These are phyloP conservation scores for Ernsta delagoae DNA, from an alignment of 2,888 invertebrate genomes.

Conservation along the genomic window DNA sequence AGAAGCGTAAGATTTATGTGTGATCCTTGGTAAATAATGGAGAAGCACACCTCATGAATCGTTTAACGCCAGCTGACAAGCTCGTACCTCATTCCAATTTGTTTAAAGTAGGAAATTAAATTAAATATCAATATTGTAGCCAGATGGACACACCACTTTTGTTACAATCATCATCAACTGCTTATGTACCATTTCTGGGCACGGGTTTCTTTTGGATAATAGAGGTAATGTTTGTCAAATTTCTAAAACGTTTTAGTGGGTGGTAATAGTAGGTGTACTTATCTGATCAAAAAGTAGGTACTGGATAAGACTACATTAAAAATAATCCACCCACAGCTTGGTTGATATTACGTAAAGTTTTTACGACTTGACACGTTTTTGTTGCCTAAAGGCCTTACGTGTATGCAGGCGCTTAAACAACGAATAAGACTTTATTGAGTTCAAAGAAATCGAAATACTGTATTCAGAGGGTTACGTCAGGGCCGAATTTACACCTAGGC, in stretches of 20 bases:
- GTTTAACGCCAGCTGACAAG: not conserved
- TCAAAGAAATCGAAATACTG: conserved; percentile 20
- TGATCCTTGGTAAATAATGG: not conserved
- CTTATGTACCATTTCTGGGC: too few species aligned
- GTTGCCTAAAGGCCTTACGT: not conserved
- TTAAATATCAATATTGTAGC: not conserved
- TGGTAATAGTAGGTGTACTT: too few species aligned
- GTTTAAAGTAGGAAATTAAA: not conserved
- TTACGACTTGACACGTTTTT: not conserved
- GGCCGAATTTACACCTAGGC: conserved; percentile 28
- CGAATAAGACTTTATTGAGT: conserved; percentile 8
- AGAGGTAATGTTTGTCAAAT: not conserved
- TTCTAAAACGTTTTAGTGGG: not conserved
- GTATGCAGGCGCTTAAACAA: not conserved
- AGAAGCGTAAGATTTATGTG: not conserved
- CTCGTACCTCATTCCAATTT: not conserved
- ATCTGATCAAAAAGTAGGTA: not conserved
- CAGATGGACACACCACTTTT: too few species aligned
- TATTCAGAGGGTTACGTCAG: conserved; percentile 24
- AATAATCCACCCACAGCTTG: not conserved
- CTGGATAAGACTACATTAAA: too few species aligned
- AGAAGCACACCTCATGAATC: not conserved
- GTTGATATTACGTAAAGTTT: not conserved
- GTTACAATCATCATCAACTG: too few species aligned
- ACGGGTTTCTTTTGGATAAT: too few species aligned